phyloP scores from a whole-genome alignment of 1,140 invertebrate genomes.

The Brachionus paranguensis region DNA sequence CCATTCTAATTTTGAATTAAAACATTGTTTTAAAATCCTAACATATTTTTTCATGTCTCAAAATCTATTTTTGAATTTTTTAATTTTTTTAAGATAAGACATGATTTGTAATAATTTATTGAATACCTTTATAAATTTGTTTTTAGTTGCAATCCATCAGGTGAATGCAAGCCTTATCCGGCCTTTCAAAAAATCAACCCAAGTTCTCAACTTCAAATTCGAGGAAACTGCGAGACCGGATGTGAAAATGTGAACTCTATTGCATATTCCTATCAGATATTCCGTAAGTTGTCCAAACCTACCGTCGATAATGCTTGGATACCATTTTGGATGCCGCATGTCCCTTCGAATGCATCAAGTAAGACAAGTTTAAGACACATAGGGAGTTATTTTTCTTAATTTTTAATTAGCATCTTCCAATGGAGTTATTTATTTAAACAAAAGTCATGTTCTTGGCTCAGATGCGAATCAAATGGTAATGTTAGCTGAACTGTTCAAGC shows the following conservation, averaged over 20 bases:
- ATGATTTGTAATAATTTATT: no score
- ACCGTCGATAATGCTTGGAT: slow-evolving; percentile 20
- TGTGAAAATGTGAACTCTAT: slow-evolving; percentile 1
- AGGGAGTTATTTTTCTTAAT: neutral
- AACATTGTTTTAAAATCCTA: no score
- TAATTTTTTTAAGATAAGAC: neutral
- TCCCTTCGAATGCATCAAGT: neutral
- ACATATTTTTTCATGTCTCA: no score
- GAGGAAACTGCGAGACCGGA: neutral
- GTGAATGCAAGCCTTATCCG: slow-evolving; percentile 4
- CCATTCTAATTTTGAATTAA: no score
- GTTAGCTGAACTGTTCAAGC: neutral
- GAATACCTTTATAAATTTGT: neutral
- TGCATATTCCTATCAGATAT: slow-evolving; percentile 14
- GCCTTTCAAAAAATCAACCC: slow-evolving; percentile 38
- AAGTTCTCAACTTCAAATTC: slow-evolving; percentile 1
- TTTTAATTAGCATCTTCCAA: neutral
- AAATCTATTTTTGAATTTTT: neutral
- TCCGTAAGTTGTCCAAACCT: neutral
- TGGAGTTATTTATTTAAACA: neutral
- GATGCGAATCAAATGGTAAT: slow-evolving; percentile 13
- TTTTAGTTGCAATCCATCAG: neutral
- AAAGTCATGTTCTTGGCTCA: neutral
- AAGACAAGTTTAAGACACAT: neutral
- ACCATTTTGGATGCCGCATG: slow-evolving; percentile 24